Percentiles rank a stretch among this genome's conserved stretches.
These are phyloP conservation scores for Parambassis ranga DNA, from an alignment of 2,797 vertebrate genomes.

Conservation along the genomic window DNA sequence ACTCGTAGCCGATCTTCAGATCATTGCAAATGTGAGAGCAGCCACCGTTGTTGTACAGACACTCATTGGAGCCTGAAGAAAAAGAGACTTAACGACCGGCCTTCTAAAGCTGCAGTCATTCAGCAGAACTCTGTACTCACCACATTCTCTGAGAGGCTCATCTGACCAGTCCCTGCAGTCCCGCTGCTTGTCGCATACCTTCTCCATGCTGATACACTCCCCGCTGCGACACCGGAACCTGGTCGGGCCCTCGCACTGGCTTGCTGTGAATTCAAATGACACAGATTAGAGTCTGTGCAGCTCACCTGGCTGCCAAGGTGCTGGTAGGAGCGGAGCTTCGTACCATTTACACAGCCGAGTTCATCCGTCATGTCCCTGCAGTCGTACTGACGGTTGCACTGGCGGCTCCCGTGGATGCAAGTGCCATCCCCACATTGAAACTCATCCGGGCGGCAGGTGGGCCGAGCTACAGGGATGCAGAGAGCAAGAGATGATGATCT, in stretches of 20 bases:
- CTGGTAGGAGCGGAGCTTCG: background rate
- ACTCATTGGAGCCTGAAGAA: slow-evolving; percentile 85
- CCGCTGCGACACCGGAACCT: slow-evolving; percentile 86
- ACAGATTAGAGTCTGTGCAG: background rate
- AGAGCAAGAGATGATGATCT: background rate
- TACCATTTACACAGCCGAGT: slow-evolving; percentile 84
- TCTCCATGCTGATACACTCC: slow-evolving; percentile 86
- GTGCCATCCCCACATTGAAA: slow-evolving; percentile 85
- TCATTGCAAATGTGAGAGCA: slow-evolving; percentile 89
- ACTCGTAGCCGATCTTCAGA: slow-evolving; percentile 86
- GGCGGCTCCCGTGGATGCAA: slow-evolving; percentile 87
- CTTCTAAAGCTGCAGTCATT: background rate
- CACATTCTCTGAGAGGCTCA: slow-evolving; percentile 87
- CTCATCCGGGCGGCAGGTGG: slow-evolving; percentile 86
- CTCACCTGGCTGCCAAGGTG: background rate
- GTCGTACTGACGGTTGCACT: slow-evolving; percentile 85
- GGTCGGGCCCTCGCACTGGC: slow-evolving; percentile 77
- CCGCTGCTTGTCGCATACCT: slow-evolving; percentile 81
- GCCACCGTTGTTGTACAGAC: slow-evolving; percentile 83
- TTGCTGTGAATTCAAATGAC: slow-evolving; percentile 64
- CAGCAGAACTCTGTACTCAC: slow-evolving; percentile 71
- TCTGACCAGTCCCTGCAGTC: slow-evolving; percentile 93
- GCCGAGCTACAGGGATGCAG: slow-evolving; percentile 54
- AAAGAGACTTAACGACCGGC: background rate
- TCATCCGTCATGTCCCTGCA: slow-evolving; percentile 89